Conservation (phyloP, 2,797 vertebrate genomes). For the Melopsittacus undulatus region DNA sequence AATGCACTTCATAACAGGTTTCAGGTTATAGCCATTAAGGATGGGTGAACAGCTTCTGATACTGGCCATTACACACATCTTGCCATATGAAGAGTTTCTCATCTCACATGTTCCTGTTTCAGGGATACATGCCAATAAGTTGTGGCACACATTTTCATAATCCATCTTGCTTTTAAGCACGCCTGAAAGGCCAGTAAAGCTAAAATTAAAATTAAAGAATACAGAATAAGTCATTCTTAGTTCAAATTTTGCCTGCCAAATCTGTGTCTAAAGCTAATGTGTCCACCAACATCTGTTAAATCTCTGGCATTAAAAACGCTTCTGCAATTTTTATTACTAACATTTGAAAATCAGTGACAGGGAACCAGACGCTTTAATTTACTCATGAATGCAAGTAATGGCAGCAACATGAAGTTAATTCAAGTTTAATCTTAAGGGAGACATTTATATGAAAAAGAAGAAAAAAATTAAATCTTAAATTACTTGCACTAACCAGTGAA, state of each 20-base stretch:
- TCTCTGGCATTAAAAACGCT: not conserved
- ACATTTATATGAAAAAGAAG: not conserved
- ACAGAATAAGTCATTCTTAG: not conserved
- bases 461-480: not conserved
- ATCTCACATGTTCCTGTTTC: not conserved
- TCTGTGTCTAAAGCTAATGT: not conserved
- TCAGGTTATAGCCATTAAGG: not conserved
- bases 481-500: not conserved
- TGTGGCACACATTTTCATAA: not conserved
- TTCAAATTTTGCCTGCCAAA: not conserved
- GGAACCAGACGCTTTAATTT: not conserved
- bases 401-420: not conserved
- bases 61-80: not conserved
- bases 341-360: not conserved
- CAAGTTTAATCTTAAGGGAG: constrained; percentile 14
- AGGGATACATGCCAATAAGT: not conserved
- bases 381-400: not conserved
- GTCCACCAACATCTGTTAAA: not conserved
- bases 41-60: not conserved
- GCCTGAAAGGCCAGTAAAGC: not conserved
- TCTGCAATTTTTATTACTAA: constrained; percentile 31
- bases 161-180: not conserved
- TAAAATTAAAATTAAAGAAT: not conserved
- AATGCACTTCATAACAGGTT: not conserved
- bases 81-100: not conserved